Evolutionary conservation across 92 coral and sea anemone genomes (phyloP), one percentile per base, ranked within the genome.

Genomic region (Parazoanthus swiftii): DNA sequence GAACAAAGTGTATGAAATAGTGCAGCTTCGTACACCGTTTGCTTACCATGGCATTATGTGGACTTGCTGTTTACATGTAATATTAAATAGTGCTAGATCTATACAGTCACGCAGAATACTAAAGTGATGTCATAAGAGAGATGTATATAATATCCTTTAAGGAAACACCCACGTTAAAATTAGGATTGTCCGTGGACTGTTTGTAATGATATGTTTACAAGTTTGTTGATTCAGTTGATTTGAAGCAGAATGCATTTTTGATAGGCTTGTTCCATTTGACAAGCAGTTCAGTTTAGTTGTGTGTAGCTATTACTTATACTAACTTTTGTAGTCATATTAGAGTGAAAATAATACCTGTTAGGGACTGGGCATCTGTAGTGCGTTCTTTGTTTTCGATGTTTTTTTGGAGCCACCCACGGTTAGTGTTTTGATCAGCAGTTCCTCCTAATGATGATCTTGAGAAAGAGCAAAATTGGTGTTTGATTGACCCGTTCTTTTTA

Each of bases 201-300:
- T 35, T 48, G 66, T 70, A 46, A 44, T 4, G 26, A 21, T 50
- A 44, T 56, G 72, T 71, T 82, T 46, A 67, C 48, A 43, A 48
- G 50, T 44, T 81, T 82, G 86, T 37, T 35, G 68, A 8, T 84
- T 84, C 42, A 37, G 77, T 84, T 44, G 44, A 46, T 26, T 70
- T 35, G 38, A 78, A 8, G 66, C 77, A 70, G 77, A 71, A 7
- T 42, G 23, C 79, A 71, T 84, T 26, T 68, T 33, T 25, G 65
- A 71, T 42, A 29, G 23, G 87, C 87, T 84, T 84, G 87, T 84
- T 6, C 37, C 67, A 84, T 33, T 71, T 71, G 2, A 14, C 66
- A 44, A 80, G 72, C 83, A 80, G 85, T 80, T 80, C 36, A 56
- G 58, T 59, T 56, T 80, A 56, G 72, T 84, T 68, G 23, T 25